A percentile compares a stretch with the other conserved stretches of the same genome.
Conservation (phyloP, 2,113 vertebrate species). For the Asarcornis scutulata region DNA sequence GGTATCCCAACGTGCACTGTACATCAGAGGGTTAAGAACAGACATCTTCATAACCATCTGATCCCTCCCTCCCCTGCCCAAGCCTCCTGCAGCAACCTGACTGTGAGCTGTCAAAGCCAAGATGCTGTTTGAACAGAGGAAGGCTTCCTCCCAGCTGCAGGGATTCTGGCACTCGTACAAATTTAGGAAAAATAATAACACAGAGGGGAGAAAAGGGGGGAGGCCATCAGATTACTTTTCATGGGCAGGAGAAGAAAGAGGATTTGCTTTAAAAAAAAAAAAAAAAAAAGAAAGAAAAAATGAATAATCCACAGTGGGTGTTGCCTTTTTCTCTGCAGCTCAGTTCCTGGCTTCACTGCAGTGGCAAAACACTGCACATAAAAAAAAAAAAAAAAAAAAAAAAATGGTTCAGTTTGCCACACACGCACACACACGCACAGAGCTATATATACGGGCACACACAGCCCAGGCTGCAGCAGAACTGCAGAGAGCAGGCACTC, state of each 20-base stretch:
- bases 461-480: slow-evolving; percentile 65
- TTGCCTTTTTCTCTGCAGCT: slow-evolving; percentile 67
- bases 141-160: slow-evolving; percentile 45
- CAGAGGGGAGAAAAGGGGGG: accelerated
- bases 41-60: neutral
- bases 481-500: slow-evolving; percentile 66
- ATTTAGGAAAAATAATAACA: slow-evolving; percentile 41
- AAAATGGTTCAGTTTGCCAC: neutral
- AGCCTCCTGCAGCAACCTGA: slow-evolving; percentile 39
- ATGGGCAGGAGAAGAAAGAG: neutral
- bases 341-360: slow-evolving; percentile 63
- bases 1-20: neutral
- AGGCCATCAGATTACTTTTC: neutral
- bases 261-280: neutral
- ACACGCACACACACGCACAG: neutral
- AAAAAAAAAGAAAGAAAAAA: neutral
- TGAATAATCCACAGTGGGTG: slow-evolving; percentile 19
- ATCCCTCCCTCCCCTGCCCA: neutral
- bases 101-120: slow-evolving; percentile 39
- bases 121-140: slow-evolving; percentile 22
- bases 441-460: slow-evolving; percentile 16
- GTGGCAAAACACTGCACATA: slow-evolving; percentile 71
- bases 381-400: slow-evolving; percentile 4
- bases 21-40: slow-evolving; percentile 33
- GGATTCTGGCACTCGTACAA: slow-evolving; percentile 47